Conservation (phyloP, 2,113 vertebrate genomes). For the Capra hircus region DNA sequence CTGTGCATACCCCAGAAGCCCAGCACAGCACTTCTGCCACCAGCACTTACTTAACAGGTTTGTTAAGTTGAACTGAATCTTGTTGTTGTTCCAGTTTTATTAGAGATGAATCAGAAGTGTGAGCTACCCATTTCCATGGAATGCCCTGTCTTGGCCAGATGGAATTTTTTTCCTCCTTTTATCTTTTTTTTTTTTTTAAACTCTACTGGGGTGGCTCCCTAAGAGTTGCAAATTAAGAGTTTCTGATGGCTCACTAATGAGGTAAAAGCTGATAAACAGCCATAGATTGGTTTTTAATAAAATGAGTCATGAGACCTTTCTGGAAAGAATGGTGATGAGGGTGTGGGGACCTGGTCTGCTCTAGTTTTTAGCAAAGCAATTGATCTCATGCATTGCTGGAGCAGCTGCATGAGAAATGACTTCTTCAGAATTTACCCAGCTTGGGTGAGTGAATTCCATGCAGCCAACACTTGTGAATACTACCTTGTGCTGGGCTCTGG, state of each 20-base stretch:
- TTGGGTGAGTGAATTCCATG: background rate
- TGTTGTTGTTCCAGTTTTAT: background rate
- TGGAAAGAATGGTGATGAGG: background rate
- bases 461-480: background rate
- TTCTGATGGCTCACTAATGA: background rate
- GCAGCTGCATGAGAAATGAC: background rate
- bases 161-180: background rate
- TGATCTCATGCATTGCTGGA: background rate
- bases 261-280: background rate
- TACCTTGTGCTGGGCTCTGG: background rate
- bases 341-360: background rate
- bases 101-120: background rate
- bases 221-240: slow-evolving; percentile 7
- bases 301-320: background rate
- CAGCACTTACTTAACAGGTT: background rate
- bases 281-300: slow-evolving; percentile 17
- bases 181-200: background rate
- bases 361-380: background rate
- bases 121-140: background rate
- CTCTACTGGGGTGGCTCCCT: background rate
- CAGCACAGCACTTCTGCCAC: background rate
- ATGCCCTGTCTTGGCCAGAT: background rate
- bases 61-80: background rate
- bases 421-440: background rate
- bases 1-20: background rate